Conservation (phyloP, 1,140 invertebrate species). For the Phymorhynchus buccinoides region DNA sequence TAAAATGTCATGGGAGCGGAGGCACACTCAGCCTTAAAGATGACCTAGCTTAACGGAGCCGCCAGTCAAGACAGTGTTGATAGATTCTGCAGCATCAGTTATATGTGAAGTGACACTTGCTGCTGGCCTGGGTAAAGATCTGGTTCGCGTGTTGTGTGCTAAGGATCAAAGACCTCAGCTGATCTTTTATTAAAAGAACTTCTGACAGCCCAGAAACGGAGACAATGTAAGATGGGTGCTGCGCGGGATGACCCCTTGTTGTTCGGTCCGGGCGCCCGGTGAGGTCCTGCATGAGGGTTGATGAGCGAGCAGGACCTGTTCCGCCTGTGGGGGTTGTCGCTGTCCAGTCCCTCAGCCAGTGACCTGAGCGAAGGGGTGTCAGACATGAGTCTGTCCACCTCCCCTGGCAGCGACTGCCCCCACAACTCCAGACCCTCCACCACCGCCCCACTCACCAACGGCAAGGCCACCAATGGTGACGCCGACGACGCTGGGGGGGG, state of each 20-base stretch:
- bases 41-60: neutral
- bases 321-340: conserved; percentile 25
- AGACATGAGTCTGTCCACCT: conserved; percentile 53
- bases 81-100: neutral
- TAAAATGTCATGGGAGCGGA: neutral
- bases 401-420: conserved; percentile 48
- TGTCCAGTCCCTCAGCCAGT: conserved; percentile 40
- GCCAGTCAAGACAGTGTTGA: neutral
- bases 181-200: neutral
- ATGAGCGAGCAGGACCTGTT: conserved; percentile 34
- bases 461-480: neutral
- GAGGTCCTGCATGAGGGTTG: neutral
- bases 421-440: neutral
- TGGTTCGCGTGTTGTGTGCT: neutral
- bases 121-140: neutral
- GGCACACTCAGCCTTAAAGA: conserved; percentile 1
- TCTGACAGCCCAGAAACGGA: too few relatives aligned
- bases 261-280: neutral
- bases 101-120: neutral
- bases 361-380: conserved; percentile 45
- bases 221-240: neutral
- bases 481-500: neutral
- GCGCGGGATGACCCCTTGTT: neutral
- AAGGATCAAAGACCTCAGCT: neutral
- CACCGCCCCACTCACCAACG: neutral